Base-by-base conservation (phyloP, 1,140 invertebrate species). In the Drosophila elegans region DNA sequence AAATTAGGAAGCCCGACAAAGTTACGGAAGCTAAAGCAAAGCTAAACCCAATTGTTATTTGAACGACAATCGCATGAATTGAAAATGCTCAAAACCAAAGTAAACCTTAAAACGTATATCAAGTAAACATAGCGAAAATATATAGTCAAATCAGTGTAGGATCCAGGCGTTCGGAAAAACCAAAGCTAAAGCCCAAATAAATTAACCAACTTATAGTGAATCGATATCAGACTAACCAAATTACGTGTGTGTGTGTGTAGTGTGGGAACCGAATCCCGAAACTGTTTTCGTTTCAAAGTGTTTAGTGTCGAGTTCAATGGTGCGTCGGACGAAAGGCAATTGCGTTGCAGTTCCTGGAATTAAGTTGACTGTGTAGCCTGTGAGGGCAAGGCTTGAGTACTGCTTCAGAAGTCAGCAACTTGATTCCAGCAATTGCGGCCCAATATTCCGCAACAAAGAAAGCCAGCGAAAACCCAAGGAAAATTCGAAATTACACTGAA, bases 341-440 rank as follows among this genome's bases (percentile, higher is more conserved):
- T 88, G 84, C 61, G 85, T 92, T 91, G 91, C 91, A 82, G 80
- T 92, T 91, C 91, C 91, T 92, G 91, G 91, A 92, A 92, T 92
- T 82, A 92, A 92, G 91, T 92, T 92, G 91, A 92, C 91, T 92
- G 91, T 91, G 91, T 92, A 78, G 91, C 91, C 91, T 80, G 76
- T 74, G 72, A 76, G 57, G 80, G 75, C 63, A 73, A 78, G 86
- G 82, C 90, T 92, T 92, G 61, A 76, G 84, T 64, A 74, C n/a
- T 80, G 80, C 76, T 74, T 73, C 74, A 64, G 56, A 92, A 92
- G 91, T 92, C 91, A 92, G 91, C 91, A 92, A 92, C 91, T 92
- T 92, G 91, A 92, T 92, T 92, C 91, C 91, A 92, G 91, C 91
- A 92, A 92, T 82, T 91, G 91, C 91, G 85, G 83, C 83, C 46